These are phyloP conservation scores for Thyatira batis DNA, from an alignment of 2,888 invertebrate genomes.

Conservation along the genomic window DNA sequence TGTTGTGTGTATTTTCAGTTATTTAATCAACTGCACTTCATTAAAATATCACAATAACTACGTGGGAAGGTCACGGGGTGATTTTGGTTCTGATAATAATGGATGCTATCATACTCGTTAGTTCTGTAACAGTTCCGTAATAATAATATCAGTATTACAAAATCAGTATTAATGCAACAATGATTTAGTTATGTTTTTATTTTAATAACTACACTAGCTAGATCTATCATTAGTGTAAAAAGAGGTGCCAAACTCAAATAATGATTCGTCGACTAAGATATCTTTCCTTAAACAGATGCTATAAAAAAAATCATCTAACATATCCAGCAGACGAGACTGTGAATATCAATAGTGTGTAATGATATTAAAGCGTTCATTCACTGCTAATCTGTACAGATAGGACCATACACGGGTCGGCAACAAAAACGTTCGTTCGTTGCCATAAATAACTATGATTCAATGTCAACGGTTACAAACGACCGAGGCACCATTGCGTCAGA, in stretches of 20 bases:
- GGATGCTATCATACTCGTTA: constrained; percentile 38
- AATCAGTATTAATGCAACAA: too few relatives aligned
- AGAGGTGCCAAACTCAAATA: too few relatives aligned
- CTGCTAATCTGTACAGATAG: constrained; percentile 48
- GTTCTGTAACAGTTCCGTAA: constrained; percentile 15
- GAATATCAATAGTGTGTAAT: constrained; percentile 44
- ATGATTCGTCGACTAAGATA: neutral
- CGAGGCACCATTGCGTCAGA: constrained; percentile 44
- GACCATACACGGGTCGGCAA: constrained; percentile 52
- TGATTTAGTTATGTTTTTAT: too few relatives aligned
- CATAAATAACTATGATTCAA: constrained; percentile 77
- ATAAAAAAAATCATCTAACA: constrained; percentile 20
- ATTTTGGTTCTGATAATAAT: constrained; percentile 40
- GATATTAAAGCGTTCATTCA: constrained; percentile 62
- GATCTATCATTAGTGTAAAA: too few relatives aligned
- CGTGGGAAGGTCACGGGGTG: constrained; percentile 36
- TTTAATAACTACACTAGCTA: too few relatives aligned
- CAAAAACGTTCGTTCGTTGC: constrained; percentile 61
- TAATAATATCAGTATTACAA: constrained; percentile 9
- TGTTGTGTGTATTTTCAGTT: neutral
- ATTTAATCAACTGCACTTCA: constrained; percentile 16
- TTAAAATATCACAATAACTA: constrained; percentile 32
- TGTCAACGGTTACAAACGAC: constrained; percentile 58
- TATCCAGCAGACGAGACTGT: constrained; percentile 30
- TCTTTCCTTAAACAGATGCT: constrained; percentile 28